Conservation (phyloP, 2,113 vertebrate genomes). For the Setophaga petechia region DNA sequence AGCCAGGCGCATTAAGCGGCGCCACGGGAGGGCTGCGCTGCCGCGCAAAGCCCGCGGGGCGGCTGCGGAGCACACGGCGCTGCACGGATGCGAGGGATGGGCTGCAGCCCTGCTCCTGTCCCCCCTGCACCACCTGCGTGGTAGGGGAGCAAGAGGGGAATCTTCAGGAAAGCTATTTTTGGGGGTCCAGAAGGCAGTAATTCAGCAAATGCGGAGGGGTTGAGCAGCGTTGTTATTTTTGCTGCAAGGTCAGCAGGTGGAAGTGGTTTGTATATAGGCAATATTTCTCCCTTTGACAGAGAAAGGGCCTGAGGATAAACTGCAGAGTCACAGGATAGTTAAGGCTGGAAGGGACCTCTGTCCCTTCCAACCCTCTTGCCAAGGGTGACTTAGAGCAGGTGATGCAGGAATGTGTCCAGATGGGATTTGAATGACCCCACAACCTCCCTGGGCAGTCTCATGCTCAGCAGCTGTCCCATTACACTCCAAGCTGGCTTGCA, state of each 20-base stretch:
- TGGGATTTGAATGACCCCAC: not conserved
- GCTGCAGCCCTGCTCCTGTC: not conserved
- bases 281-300: not conserved
- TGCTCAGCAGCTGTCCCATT: not conserved
- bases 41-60: not conserved
- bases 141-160: not conserved
- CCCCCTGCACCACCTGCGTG: accelerated
- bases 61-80: not conserved
- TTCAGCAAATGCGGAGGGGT: not conserved
- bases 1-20: not conserved
- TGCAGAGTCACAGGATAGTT: not conserved
- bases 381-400: not conserved
- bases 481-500: accelerated
- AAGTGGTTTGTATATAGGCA: not conserved
- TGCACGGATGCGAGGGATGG: not conserved
- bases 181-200: not conserved
- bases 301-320: not conserved
- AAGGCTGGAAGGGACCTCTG: not conserved
- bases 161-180: not conserved
- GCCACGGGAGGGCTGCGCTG: not conserved
- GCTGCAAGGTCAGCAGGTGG: not conserved
- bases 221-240: not conserved
- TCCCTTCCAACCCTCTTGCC: not conserved
- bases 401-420: not conserved
- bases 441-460: not conserved